phyloP scores from a whole-genome alignment of 2,113 vertebrate genomes.

The Lepus europaeus region DNA sequence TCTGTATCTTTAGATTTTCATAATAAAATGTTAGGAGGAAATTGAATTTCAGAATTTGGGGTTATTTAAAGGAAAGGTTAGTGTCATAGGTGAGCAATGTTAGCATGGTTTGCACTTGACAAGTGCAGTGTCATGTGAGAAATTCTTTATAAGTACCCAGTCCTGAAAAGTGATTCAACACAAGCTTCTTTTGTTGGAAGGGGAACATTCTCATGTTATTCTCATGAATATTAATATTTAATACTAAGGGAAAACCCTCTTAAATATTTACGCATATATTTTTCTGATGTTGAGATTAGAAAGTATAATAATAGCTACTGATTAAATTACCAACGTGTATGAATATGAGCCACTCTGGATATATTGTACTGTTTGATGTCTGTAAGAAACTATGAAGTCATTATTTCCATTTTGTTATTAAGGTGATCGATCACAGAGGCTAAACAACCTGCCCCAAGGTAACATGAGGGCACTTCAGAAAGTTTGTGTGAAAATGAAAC shows the following conservation, averaged over 20 bases:
- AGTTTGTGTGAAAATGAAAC: too few relatives aligned
- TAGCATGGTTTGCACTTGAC: neutral
- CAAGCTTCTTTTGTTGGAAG: neutral
- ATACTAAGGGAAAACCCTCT: neutral
- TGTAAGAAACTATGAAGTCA: neutral
- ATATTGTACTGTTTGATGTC: neutral
- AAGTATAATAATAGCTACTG: neutral
- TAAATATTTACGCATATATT: neutral
- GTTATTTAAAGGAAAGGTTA: neutral
- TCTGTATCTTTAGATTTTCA: neutral
- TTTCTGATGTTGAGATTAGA: constrained; percentile 17
- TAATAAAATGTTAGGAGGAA: neutral
- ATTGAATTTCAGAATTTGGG: constrained; percentile 13
- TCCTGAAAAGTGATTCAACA: constrained; percentile 3
- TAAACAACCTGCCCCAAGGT: neutral
- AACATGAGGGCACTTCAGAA: too few relatives aligned
- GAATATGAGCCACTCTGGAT: neutral
- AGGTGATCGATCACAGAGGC: neutral
- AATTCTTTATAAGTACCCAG: neutral
- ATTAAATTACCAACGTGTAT: constrained; percentile 13
- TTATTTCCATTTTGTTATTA: constrained; percentile 8
- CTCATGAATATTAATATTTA: constrained; percentile 42
- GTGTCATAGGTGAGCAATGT: neutral
- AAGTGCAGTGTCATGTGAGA: neutral
- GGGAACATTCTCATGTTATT: neutral